phyloP scores from a whole-genome alignment of 2,797 vertebrate species.

The Pristis pectinata region DNA sequence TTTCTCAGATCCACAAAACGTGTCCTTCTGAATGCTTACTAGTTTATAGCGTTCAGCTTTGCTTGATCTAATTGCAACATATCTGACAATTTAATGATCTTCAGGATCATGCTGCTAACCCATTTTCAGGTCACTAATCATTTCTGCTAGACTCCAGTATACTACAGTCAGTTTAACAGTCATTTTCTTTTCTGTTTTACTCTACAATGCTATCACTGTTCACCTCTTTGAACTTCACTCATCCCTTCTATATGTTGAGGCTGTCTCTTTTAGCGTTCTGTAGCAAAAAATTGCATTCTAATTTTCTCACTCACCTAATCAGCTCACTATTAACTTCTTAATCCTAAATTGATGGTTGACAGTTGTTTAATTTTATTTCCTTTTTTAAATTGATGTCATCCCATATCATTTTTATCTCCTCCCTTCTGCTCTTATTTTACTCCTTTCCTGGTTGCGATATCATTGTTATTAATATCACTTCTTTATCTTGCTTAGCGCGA shows the following conservation, averaged over 20 bases:
- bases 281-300: no score
- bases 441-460: neutral
- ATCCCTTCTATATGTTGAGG: neutral
- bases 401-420: neutral
- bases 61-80: neutral
- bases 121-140: neutral
- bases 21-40: neutral
- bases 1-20: neutral
- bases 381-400: neutral
- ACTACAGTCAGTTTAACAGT: neutral
- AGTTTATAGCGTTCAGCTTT: neutral
- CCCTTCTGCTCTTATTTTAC: neutral
- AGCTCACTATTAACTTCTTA: neutral
- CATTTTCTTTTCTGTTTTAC: neutral
- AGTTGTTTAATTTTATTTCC: neutral
- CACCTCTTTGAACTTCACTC: neutral
- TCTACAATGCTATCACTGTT: neutral
- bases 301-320: neutral
- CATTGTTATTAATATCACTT: neutral
- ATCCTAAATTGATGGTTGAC: neutral
- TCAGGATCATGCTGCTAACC: neutral
- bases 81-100: neutral
- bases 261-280: neutral
- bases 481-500: neutral
- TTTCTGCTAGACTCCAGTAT: neutral